Percentiles rank a stretch among this genome's conserved stretches.
phyloP scores from a whole-genome alignment of 2,797 vertebrate species.

The Aulostomus chinensis region DNA sequence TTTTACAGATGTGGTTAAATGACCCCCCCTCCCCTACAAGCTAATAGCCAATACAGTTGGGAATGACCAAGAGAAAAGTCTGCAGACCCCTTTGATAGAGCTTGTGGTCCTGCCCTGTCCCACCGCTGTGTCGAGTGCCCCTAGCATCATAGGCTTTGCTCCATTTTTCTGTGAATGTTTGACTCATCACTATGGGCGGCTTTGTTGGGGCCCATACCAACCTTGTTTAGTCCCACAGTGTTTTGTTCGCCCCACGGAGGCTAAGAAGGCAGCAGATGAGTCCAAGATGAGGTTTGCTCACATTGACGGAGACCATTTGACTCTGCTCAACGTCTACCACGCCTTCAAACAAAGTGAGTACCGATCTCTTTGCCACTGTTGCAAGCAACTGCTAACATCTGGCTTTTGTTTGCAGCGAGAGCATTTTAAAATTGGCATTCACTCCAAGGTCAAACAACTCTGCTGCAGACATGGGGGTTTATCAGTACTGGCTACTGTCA shows the following conservation, averaged over 20 bases:
- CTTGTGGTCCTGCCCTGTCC: slow-evolving; percentile 91
- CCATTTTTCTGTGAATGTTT: slow-evolving; percentile 93
- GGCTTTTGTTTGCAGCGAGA: no score
- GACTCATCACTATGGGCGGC: slow-evolving; percentile 99
- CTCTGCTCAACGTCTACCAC: slow-evolving; percentile 98
- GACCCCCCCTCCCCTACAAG: slow-evolving; percentile 73
- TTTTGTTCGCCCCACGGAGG: slow-evolving; percentile 99
- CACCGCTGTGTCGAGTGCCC: slow-evolving; percentile 92
- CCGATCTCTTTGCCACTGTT: no score
- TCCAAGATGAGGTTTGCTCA: slow-evolving; percentile 99
- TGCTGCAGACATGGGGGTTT: no score
- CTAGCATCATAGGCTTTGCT: slow-evolving; percentile 96
- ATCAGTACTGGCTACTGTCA: no score
- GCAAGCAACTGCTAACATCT: no score
- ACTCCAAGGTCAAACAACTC: no score
- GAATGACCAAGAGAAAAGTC: slow-evolving; percentile 76
- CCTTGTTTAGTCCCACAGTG: slow-evolving; percentile 99
- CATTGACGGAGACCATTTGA: slow-evolving; percentile 99
- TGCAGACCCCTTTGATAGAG: slow-evolving; percentile 69
- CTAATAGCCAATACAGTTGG: slow-evolving; percentile 91
- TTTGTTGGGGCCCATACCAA: slow-evolving; percentile 99
- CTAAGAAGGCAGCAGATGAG: slow-evolving; percentile 99
- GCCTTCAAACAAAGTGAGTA: slow-evolving; percentile 99
- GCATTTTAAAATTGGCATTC: no score
- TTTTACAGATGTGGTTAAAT: slow-evolving; percentile 97